Evolutionary conservation across 2,113 vertebrate genomes (phyloP).

Genomic region (Polypterus senegalus): DNA sequence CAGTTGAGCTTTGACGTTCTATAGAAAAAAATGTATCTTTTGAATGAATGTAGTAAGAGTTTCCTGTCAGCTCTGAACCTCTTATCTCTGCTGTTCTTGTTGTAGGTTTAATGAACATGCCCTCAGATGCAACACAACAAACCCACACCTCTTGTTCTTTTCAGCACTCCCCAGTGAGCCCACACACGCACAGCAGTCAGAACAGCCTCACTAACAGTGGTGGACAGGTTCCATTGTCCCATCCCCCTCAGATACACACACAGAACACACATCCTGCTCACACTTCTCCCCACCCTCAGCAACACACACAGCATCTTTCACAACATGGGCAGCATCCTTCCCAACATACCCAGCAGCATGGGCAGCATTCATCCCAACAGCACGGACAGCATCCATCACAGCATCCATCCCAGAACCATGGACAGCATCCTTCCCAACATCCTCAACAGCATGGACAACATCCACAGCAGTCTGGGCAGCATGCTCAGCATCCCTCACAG

Average conservation of each 20-base stretch:
- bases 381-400: conserved; percentile 35
- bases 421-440: conserved; percentile 39
- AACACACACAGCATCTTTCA: conserved; percentile 30
- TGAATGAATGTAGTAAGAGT: background rate
- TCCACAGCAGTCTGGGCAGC: conserved; percentile 42
- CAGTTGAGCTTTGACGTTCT: conserved; percentile 22
- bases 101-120: conserved; percentile 63
- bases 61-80: background rate
- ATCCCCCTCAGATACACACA: conserved; percentile 47
- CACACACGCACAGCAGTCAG: conserved; percentile 64
- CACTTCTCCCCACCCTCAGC: conserved; percentile 46
- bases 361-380: conserved; percentile 42
- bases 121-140: conserved; percentile 52
- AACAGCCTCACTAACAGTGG: conserved; percentile 52
- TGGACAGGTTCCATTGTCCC: conserved; percentile 66
- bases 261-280: conserved; percentile 44
- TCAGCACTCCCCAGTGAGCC: conserved; percentile 66
- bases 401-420: conserved; percentile 15
- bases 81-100: conserved; percentile 12
- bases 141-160: conserved; percentile 79
- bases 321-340: conserved; percentile 30
- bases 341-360: conserved; percentile 43
- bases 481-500: conserved; percentile 38
- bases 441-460: conserved; percentile 49
- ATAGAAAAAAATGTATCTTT: background rate